Percentiles rank a stretch among this genome's conserved stretches.
These are phyloP conservation scores for Tenthredo distinguenda DNA, from an alignment of 2,888 invertebrate genomes.

Conservation along the genomic window DNA sequence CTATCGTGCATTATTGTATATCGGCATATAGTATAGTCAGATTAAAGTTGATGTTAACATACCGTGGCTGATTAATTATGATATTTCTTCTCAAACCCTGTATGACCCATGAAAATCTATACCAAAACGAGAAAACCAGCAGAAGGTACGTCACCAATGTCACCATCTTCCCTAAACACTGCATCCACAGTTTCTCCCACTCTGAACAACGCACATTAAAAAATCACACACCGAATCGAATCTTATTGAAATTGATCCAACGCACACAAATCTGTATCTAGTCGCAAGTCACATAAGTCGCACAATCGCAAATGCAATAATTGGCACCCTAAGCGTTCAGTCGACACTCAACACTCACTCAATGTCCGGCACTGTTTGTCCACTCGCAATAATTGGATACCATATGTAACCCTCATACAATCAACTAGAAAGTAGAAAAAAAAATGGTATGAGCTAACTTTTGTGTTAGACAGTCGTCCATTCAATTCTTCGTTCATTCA, in stretches of 20 bases:
- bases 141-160: constrained; percentile 33
- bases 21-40: constrained; percentile 13
- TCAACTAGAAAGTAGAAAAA: neutral
- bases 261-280: constrained; percentile 17
- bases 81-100: neutral
- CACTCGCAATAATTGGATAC: constrained; percentile 16
- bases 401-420: neutral
- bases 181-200: neutral
- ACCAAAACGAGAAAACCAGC: constrained; percentile 19
- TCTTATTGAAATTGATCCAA: neutral
- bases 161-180: constrained; percentile 24
- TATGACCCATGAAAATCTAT: constrained; percentile 10
- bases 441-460: neutral
- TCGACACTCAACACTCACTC: constrained; percentile 31
- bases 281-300: constrained; percentile 1
- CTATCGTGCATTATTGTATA: constrained; percentile 28
- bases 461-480: neutral
- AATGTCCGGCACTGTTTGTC: constrained; percentile 39
- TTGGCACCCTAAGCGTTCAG: neutral
- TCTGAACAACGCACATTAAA: constrained; percentile 4
- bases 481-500: constrained; percentile 6
- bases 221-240: neutral
- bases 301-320: neutral
- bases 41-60: constrained; percentile 38
- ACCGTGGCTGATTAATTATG: neutral